These are phyloP conservation scores for Eptatretus atami DNA, from an alignment of 2,797 vertebrate genomes.

Conservation along the genomic window DNA sequence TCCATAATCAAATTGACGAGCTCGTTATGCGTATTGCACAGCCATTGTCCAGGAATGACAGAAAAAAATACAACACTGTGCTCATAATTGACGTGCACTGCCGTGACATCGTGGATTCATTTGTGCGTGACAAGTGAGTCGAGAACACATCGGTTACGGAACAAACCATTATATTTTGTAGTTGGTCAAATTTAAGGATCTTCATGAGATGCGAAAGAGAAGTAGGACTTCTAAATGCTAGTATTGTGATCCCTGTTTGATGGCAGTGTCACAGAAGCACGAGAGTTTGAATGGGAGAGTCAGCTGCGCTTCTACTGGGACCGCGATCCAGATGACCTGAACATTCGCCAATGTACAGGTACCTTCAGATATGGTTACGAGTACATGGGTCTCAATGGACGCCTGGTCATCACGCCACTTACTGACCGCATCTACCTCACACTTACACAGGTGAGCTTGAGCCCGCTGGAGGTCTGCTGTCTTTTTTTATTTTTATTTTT, in stretches of 20 bases:
- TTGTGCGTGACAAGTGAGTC: constrained; percentile 40
- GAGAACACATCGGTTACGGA: too few species aligned
- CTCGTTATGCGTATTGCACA: constrained; percentile 41
- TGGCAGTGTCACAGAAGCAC: constrained; percentile 42
- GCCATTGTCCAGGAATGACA: constrained; percentile 40
- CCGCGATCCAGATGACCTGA: constrained; percentile 31
- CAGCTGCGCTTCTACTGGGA: constrained; percentile 81
- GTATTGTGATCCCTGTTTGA: neutral
- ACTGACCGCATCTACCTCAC: constrained; percentile 89
- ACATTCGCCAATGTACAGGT: constrained; percentile 56
- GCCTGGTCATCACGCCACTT: constrained; percentile 73
- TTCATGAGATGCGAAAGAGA: too few species aligned
- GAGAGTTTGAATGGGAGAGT: constrained; percentile 83
- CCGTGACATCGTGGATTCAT: constrained; percentile 57
- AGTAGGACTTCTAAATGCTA: too few species aligned
- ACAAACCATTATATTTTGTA: too few species aligned
- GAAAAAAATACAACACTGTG: constrained; percentile 60
- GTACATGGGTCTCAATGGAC: constrained; percentile 87
- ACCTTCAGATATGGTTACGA: constrained; percentile 64
- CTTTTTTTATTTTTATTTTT: too few species aligned
- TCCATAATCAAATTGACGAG: constrained; percentile 55
- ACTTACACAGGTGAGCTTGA: constrained; percentile 40
- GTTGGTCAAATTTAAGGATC: too few species aligned
- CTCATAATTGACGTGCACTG: constrained; percentile 89
- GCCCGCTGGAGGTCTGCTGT: too few species aligned